phyloP scores from a whole-genome alignment of 2,888 invertebrate species.

The Ceraclea dissimilis region DNA sequence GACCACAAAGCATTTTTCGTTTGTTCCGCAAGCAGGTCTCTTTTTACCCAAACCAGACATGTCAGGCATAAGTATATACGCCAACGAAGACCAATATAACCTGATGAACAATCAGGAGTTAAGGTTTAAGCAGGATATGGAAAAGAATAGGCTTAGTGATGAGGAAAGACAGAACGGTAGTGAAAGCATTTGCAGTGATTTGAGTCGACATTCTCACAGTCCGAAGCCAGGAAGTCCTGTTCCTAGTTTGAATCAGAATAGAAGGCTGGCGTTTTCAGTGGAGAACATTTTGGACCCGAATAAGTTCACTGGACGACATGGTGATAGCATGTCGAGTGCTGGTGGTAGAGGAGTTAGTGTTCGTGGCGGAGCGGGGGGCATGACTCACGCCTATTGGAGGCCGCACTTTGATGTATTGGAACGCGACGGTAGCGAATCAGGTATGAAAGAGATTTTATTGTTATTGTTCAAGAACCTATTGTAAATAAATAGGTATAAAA shows the following conservation, averaged over 20 bases:
- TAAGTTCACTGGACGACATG: conserved; percentile 71
- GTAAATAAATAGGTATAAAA: no score
- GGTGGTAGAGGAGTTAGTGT: conserved; percentile 37
- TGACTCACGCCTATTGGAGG: conserved; percentile 50
- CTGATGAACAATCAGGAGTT: conserved; percentile 27
- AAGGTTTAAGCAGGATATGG: conserved; percentile 28
- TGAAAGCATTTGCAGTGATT: conserved; percentile 42
- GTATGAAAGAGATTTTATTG: conserved; percentile 28
- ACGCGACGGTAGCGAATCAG: conserved; percentile 47
- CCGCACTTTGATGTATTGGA: conserved; percentile 51
- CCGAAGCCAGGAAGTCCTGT: conserved; percentile 30
- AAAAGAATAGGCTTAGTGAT: conserved; percentile 11
- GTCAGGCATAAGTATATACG: conserved; percentile 19
- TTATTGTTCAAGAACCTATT: no score
- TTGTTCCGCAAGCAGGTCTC: conserved; percentile 14
- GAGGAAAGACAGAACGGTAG: conserved; percentile 30
- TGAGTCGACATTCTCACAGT: conserved; percentile 35
- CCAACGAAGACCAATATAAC: conserved; percentile 17
- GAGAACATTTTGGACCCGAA: conserved; percentile 87
- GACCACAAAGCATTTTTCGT: conserved; percentile 20
- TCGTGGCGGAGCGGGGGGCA: conserved; percentile 40
- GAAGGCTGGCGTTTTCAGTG: conserved; percentile 69
- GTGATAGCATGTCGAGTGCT: conserved; percentile 36
- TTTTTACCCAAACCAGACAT: conserved; percentile 22
- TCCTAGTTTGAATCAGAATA: conserved; percentile 23